Base-by-base conservation (phyloP, 1,140 invertebrate genomes). In the Pararge aegeria region DNA sequence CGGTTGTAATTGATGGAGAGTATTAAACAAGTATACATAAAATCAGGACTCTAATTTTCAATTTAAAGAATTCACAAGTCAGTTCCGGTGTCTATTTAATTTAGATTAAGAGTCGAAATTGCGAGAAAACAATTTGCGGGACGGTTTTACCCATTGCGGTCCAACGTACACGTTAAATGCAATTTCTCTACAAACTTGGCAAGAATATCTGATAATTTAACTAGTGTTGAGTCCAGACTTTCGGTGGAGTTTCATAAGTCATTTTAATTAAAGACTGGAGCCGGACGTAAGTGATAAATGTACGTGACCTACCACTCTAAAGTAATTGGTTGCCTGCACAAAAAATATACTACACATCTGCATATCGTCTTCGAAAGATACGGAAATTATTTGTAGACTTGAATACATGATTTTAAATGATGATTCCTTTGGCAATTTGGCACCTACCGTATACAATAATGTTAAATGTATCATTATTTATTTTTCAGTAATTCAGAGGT, bases 191-290 rank as follows among this genome's bases (percentile, higher is more conserved):
- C 49, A 51, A 68, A 68, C 66, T 68, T 68, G 66, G 66, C 66
- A 64, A 59, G 21, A 49, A 46, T 61, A 57, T 56, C 57, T 63
- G 61, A 64, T 64, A 68, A 68, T 68, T 64, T 64, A 68, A 64
- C 59, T 64, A 61, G 66, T 55, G 55, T 60, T 61, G 37, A 48
- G 24, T 30, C 30, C 37, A 38, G 24, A 27, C 34, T 30, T 61
- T 61, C 42, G 52, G 21, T 42, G 49, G 30, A 29, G 42, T 56
- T 56, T 49, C 46, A 49, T 49, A 56, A 27, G 55, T 56, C 55
- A 34, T 37, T 56, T 56, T 34, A 56, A 56, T 20, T 49, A 37
- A 46, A 56, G 9, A 13, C 29, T 34, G 2, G 15, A 34, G 13
- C 20, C 29, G 29, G 30, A 29, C 24, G 46, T 27, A 15, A 49